A percentile compares a stretch with the other conserved stretches of the same genome.
Evolutionary conservation across 2,113 vertebrate genomes (phyloP).

Genomic region (Pampusana beccarii): DNA sequence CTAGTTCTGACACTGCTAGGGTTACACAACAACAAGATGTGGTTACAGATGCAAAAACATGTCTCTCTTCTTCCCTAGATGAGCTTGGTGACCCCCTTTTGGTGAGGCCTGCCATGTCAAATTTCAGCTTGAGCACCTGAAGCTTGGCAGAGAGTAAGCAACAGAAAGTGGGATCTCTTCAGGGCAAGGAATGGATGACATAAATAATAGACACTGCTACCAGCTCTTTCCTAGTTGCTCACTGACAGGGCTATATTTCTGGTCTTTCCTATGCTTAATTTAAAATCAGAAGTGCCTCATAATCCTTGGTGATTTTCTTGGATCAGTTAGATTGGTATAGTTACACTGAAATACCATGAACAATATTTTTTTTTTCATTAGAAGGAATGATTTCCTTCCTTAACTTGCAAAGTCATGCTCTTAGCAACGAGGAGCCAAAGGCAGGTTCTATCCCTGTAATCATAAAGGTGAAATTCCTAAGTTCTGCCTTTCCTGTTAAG

Average conservation of each 20-base stretch:
- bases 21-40: background rate
- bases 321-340: background rate
- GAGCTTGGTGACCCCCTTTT: background rate
- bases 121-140: constrained; percentile 23
- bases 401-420: background rate
- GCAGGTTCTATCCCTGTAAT: background rate
- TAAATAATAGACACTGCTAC: constrained; percentile 20
- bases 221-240: background rate
- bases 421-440: background rate
- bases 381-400: background rate
- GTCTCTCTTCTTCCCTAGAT: background rate
- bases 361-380: background rate
- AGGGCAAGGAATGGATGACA: background rate
- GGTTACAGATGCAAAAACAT: background rate
- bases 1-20: background rate
- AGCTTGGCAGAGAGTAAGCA: constrained; percentile 11
- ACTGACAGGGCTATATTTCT: background rate
- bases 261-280: background rate
- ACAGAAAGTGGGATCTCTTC: constrained; percentile 1
- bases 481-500: background rate
- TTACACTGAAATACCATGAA: background rate
- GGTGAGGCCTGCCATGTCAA: constrained; percentile 1
- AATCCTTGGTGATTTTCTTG: background rate
- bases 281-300: background rate
- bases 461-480: background rate